A percentile compares a stretch with the other conserved stretches of the same genome.
These are phyloP conservation scores for Drosophila atripex DNA, from an alignment of 2,888 invertebrate genomes.

Conservation along the genomic window DNA sequence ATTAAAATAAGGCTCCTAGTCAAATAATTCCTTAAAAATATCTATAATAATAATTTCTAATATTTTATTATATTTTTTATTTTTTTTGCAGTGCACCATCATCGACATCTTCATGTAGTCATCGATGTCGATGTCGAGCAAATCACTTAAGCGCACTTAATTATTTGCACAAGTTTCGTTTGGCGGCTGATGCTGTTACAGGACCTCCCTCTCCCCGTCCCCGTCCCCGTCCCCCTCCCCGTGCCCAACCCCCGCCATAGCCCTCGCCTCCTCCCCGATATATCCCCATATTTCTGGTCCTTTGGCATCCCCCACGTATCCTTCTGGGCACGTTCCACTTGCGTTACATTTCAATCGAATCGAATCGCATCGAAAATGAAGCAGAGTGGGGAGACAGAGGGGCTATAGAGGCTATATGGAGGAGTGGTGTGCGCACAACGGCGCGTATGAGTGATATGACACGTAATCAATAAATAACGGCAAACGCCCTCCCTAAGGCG, in stretches of 20 bases:
- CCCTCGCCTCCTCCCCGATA: slow-evolving; percentile 5
- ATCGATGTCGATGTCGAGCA: slow-evolving; percentile 48
- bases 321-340: slow-evolving; percentile 55
- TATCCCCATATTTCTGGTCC: not conserved
- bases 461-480: slow-evolving; percentile 76
- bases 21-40: not conserved
- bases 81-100: slow-evolving; percentile 12
- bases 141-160: slow-evolving; percentile 79
- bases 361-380: slow-evolving; percentile 14
- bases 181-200: slow-evolving; percentile 21
- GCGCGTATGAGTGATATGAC: slow-evolving; percentile 77
- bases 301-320: slow-evolving; percentile 27
- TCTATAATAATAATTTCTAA: not conserved
- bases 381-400: not conserved
- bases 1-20: not conserved
- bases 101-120: slow-evolving; percentile 37
- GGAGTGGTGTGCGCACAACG: slow-evolving; percentile 43
- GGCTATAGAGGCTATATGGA: no score
- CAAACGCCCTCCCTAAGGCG: slow-evolving; percentile 39
- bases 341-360: slow-evolving; percentile 69
- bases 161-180: slow-evolving; percentile 75
- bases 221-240: no score
- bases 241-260: not conserved
- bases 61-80: not conserved
- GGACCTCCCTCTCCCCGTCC: not conserved